Conservation (phyloP, 1,140 invertebrate genomes). For the Rhynchophorus ferrugineus region DNA sequence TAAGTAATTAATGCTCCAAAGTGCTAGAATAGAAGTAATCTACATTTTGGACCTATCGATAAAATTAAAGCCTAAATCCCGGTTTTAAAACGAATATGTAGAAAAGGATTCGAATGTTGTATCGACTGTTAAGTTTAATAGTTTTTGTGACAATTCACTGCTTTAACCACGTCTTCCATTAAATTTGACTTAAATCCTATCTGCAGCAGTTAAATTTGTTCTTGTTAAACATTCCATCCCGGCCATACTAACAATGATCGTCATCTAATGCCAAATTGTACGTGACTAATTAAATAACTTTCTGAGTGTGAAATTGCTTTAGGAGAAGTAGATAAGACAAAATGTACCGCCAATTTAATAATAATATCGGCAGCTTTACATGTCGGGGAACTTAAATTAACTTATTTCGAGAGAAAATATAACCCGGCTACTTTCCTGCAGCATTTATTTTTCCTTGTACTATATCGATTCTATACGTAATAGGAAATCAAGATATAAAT, state of each 20-base stretch:
- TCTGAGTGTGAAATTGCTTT: not conserved
- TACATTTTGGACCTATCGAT: not conserved
- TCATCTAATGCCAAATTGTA: not conserved
- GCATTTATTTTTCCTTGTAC: not conserved
- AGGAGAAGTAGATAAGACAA: too few species aligned
- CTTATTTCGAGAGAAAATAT: not conserved
- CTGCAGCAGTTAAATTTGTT: not conserved
- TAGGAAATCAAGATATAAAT: not conserved
- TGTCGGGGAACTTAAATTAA: not conserved
- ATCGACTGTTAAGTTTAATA: slow-evolving; percentile 3
- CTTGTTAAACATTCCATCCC: not conserved
- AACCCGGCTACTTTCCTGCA: not conserved
- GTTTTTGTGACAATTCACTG: not conserved
- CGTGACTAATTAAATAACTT: not conserved
- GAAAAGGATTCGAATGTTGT: slow-evolving; percentile 2
- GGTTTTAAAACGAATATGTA: not conserved
- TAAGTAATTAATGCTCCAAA: slow-evolving; percentile 8
- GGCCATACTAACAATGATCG: not conserved
- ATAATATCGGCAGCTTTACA: not conserved
- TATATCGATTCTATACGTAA: too few species aligned
- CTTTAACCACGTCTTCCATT: not conserved
- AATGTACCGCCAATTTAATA: not conserved
- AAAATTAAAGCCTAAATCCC: not conserved
- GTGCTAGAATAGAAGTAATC: slow-evolving; percentile 11
- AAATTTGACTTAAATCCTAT: not conserved